Conservation (phyloP, 2,888 invertebrate genomes). For the Polyommatus iphigenia region DNA sequence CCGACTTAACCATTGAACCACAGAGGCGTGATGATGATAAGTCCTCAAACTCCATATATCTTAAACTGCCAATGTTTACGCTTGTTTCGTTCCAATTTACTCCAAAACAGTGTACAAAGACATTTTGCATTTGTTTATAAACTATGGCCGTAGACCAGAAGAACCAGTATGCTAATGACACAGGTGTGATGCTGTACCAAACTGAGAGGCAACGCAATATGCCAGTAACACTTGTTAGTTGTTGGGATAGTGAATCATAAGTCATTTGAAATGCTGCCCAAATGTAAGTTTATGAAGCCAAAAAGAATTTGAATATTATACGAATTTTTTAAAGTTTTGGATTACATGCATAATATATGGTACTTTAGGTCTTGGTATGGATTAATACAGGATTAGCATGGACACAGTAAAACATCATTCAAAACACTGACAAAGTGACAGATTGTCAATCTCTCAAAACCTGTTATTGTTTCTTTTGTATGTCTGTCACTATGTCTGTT, state of each 20-base stretch:
- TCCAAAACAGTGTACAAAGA: constrained; percentile 26
- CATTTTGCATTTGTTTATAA: constrained; percentile 29
- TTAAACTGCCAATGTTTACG: constrained; percentile 25
- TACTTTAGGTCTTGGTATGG: too few species aligned
- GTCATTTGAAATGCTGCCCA: too few species aligned
- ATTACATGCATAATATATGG: too few species aligned
- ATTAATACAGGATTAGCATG: too few species aligned
- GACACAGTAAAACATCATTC: too few species aligned
- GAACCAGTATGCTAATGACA: constrained; percentile 8
- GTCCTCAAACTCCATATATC: not conserved
- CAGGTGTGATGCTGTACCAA: constrained; percentile 22
- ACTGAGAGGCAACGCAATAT: not conserved
- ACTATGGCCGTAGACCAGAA: not conserved
- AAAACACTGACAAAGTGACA: too few species aligned
- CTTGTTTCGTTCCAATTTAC: constrained; percentile 26
- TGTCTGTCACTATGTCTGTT: too few species aligned
- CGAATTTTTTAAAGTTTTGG: not conserved
- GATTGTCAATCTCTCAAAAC: too few species aligned
- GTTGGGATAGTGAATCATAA: not conserved
- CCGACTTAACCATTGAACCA: not conserved
- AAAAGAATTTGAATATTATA: too few species aligned
- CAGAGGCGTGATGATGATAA: not conserved
- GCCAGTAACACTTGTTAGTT: not conserved
- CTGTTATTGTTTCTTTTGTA: too few species aligned
- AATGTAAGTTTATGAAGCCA: too few species aligned